Percentiles rank a stretch among this genome's conserved stretches.
Evolutionary conservation across 2,888 invertebrate species (phyloP).

Genomic region (Andrena flavipes): DNA sequence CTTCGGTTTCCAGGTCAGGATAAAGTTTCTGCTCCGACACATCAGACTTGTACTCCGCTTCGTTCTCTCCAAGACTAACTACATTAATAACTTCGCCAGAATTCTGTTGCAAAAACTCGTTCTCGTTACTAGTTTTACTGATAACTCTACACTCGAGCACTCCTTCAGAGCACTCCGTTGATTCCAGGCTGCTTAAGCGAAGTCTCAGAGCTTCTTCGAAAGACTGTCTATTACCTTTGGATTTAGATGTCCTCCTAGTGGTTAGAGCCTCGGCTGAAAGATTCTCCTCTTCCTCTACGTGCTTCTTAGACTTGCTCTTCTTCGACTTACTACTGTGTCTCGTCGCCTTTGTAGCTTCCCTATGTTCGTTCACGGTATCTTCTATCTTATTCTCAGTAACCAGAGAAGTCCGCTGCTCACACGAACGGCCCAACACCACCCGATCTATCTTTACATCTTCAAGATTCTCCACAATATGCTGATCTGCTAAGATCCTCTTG

Average conservation of each 20-base stretch:
- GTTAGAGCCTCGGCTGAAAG: background rate
- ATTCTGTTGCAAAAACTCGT: background rate
- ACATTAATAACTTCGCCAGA: background rate
- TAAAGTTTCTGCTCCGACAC: background rate
- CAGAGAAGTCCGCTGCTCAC: background rate
- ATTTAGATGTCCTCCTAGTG: background rate
- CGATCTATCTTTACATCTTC: background rate
- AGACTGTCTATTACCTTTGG: background rate
- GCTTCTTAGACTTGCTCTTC: conserved; percentile 26
- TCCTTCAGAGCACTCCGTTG: background rate
- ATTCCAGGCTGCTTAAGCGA: background rate
- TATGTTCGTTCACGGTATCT: background rate
- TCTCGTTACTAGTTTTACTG: background rate
- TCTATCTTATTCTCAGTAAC: background rate
- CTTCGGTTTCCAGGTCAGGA: background rate
- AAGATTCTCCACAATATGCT: background rate
- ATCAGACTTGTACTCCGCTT: background rate
- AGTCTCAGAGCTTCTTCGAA: background rate
- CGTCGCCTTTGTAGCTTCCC: background rate
- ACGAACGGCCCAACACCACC: too few species aligned
- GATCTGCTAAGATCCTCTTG: background rate
- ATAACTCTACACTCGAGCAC: background rate
- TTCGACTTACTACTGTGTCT: conserved; percentile 25
- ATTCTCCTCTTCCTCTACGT: background rate
- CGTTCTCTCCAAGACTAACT: background rate